These are phyloP conservation scores for Phasianus colchicus DNA, from an alignment of 2,113 vertebrate species.

Conservation along the genomic window DNA sequence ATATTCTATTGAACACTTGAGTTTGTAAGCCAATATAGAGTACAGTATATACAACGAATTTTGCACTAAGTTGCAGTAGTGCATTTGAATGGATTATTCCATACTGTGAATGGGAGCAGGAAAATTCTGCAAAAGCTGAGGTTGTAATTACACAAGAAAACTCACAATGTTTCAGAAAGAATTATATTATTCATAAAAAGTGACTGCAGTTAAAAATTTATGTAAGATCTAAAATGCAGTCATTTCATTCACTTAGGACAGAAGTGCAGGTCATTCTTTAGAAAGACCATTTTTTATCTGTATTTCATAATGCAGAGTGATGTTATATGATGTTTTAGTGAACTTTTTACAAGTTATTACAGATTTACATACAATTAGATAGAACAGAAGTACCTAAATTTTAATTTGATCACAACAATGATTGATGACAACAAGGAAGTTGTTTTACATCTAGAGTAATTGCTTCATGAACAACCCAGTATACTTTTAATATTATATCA, in stretches of 20 bases:
- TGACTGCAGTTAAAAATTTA: neutral
- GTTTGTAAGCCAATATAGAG: neutral
- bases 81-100: neutral
- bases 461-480: neutral
- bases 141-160: neutral
- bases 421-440: neutral
- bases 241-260: neutral
- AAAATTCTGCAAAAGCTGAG: neutral
- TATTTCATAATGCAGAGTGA: neutral
- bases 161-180: neutral
- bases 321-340: neutral
- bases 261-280: neutral
- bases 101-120: neutral
- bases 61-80: neutral
- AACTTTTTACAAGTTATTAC: neutral
- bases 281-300: neutral
- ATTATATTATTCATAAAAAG: neutral
- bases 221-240: neutral
- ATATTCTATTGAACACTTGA: neutral
- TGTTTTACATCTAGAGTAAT: neutral
- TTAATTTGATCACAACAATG: neutral
- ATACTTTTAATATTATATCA: neutral
- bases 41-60: neutral
- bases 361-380: neutral
- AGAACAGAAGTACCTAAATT: neutral